Evolutionary conservation across 2,888 invertebrate species (phyloP).

Genomic region (Alsophila aescularia): DNA sequence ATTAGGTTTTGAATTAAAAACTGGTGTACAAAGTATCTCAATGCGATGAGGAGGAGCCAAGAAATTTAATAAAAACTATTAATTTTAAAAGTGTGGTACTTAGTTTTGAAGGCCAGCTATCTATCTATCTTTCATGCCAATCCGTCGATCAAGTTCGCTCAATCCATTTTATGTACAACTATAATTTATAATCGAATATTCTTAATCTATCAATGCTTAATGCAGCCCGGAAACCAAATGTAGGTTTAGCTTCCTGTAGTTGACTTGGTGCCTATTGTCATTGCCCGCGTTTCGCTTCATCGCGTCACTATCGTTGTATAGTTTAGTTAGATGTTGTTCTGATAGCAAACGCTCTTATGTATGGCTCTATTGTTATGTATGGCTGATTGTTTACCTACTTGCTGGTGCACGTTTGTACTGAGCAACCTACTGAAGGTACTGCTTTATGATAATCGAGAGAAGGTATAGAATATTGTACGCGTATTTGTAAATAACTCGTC

Average conservation of each 20-base stretch:
- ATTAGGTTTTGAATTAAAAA: too few relatives aligned
- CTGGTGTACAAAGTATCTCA: too few relatives aligned
- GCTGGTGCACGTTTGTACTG: background rate
- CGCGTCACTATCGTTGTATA: slow-evolving; percentile 19
- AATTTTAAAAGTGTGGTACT: too few relatives aligned
- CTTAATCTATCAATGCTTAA: slow-evolving; percentile 15
- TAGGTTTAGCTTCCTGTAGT: slow-evolving; percentile 35
- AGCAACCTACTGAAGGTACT: background rate
- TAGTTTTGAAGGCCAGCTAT: too few relatives aligned
- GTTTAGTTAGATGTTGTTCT: slow-evolving; percentile 9
- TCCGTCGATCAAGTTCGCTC: background rate
- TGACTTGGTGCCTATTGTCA: slow-evolving; percentile 28
- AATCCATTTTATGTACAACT: background rate
- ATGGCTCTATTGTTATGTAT: slow-evolving; percentile 11
- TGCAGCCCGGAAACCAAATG: slow-evolving; percentile 26
- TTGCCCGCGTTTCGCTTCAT: slow-evolving; percentile 30
- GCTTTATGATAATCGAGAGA: background rate
- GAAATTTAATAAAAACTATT: too few relatives aligned
- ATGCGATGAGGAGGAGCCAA: too few relatives aligned
- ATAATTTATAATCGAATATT: slow-evolving; percentile 16
- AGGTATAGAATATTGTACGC: too few relatives aligned
- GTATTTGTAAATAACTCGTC: too few relatives aligned
- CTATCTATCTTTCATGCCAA: too few relatives aligned
- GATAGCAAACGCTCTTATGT: slow-evolving; percentile 5
- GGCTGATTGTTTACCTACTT: background rate